Percentiles rank a stretch among this genome's conserved stretches.
Evolutionary conservation across 2,888 invertebrate species (phyloP).

Genomic region (Pelosia muscerda): DNA sequence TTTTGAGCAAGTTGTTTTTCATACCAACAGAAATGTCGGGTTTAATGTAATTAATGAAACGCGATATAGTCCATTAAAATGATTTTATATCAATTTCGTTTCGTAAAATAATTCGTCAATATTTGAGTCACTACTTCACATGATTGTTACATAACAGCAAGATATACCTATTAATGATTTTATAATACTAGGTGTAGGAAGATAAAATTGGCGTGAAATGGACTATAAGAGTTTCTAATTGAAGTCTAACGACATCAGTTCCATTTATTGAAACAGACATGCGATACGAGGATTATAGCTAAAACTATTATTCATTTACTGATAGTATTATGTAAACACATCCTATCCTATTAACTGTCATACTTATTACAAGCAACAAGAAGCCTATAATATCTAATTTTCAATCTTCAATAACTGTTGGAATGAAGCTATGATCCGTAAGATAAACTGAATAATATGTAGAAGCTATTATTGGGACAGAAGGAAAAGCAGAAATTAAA

Average conservation of each 20-base stretch:
- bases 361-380: neutral
- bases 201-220: neutral
- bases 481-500: too few relatives aligned
- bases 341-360: neutral
- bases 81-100: too few relatives aligned
- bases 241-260: slow-evolving; percentile 8
- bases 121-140: neutral
- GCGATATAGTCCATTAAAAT: too few relatives aligned
- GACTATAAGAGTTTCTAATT: slow-evolving; percentile 6
- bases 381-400: neutral
- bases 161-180: neutral
- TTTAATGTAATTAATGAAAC: too few relatives aligned
- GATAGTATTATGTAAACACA: slow-evolving; percentile 11
- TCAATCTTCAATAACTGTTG: neutral
- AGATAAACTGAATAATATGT: too few relatives aligned
- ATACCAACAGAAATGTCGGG: too few relatives aligned
- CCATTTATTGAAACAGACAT: slow-evolving; percentile 17
- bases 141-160: too few relatives aligned
- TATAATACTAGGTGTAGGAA: neutral
- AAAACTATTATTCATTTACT: slow-evolving; percentile 14
- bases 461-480: too few relatives aligned
- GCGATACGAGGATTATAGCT: slow-evolving; percentile 16
- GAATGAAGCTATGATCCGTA: too few relatives aligned
- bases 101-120: neutral
- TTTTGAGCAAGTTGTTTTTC: too few relatives aligned